phyloP scores from a whole-genome alignment of 1,140 invertebrate genomes.

The Helicoverpa armigera region DNA sequence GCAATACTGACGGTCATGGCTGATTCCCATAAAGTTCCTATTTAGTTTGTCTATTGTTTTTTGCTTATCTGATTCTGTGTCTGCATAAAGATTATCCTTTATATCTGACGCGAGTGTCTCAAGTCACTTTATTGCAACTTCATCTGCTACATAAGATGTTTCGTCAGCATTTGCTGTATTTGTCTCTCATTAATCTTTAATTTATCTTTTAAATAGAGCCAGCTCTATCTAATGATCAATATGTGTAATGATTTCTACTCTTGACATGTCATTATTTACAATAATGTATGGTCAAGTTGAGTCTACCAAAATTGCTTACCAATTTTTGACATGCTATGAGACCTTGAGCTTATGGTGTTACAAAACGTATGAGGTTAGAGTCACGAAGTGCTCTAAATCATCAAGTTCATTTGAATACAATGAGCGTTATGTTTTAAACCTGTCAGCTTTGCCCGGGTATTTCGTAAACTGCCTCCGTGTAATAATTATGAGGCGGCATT shows the following conservation, averaged over 20 bases:
- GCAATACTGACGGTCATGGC: conserved; percentile 25
- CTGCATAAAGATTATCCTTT: too few species aligned
- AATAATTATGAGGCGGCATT: conserved; percentile 25
- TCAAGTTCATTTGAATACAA: conserved; percentile 74
- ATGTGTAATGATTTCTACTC: neutral
- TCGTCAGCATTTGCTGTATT: too few species aligned
- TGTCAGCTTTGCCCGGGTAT: conserved; percentile 52
- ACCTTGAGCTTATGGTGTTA: conserved; percentile 56
- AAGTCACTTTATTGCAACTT: too few species aligned
- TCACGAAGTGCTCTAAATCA: conserved; percentile 62
- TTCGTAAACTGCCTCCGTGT: conserved; percentile 55
- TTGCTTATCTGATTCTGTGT: neutral
- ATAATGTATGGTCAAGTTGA: neutral
- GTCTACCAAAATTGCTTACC: neutral
- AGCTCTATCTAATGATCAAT: neutral
- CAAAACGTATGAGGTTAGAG: conserved; percentile 48
- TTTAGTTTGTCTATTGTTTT: neutral
- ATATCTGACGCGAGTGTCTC: too few species aligned
- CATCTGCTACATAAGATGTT: too few species aligned
- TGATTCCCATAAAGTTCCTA: conserved; percentile 18
- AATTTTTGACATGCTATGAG: conserved; percentile 13
- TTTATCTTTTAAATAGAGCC: neutral
- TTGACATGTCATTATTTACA: neutral
- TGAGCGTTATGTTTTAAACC: conserved; percentile 59
- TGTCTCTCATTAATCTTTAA: neutral